Percentiles rank a stretch among this genome's conserved stretches.
These are phyloP conservation scores for Hylaeus volcanicus DNA, from an alignment of 1,140 invertebrate species.

Conservation along the genomic window DNA sequence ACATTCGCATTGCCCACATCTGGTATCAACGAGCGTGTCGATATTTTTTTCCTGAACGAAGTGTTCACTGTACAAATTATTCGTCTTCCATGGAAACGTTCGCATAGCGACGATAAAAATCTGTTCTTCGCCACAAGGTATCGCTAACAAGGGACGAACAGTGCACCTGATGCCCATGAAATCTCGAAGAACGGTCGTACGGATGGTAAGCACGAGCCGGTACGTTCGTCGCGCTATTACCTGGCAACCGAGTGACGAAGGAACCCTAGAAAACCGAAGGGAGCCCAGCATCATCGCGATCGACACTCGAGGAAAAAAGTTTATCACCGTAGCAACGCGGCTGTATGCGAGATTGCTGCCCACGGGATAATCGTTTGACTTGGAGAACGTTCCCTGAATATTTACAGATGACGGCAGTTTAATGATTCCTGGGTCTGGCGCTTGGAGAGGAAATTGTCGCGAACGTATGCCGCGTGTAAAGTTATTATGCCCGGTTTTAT, in stretches of 20 bases:
- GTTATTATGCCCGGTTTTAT: conserved; percentile 54
- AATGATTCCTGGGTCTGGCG: conserved; percentile 32
- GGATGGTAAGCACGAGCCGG: too few species aligned
- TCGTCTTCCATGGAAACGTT: not conserved
- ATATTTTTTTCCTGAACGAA: not conserved
- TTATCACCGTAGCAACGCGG: conserved; percentile 12
- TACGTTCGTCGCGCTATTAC: not conserved
- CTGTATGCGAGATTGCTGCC: not conserved
- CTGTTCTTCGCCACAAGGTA: not conserved
- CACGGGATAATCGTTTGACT: conserved; percentile 21
- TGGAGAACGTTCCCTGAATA: conserved; percentile 17
- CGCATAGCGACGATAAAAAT: not conserved
- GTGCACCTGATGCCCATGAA: not conserved
- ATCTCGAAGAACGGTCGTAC: not conserved
- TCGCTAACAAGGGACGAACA: conserved; percentile 3
- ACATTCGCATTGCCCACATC: too few species aligned
- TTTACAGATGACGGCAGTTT: conserved; percentile 37
- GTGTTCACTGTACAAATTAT: not conserved
- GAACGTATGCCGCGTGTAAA: conserved; percentile 24
- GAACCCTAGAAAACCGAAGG: conserved; percentile 15
- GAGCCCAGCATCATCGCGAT: not conserved
- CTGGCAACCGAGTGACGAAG: conserved; percentile 24
- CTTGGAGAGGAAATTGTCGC: conserved; percentile 33
- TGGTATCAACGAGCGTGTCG: not conserved
- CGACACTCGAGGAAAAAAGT: conserved; percentile 4